Evolutionary conservation across 2,113 vertebrate species (phyloP), one percentile per base, ranked within the genome.

Genomic region (Myotis yumanensis): DNA sequence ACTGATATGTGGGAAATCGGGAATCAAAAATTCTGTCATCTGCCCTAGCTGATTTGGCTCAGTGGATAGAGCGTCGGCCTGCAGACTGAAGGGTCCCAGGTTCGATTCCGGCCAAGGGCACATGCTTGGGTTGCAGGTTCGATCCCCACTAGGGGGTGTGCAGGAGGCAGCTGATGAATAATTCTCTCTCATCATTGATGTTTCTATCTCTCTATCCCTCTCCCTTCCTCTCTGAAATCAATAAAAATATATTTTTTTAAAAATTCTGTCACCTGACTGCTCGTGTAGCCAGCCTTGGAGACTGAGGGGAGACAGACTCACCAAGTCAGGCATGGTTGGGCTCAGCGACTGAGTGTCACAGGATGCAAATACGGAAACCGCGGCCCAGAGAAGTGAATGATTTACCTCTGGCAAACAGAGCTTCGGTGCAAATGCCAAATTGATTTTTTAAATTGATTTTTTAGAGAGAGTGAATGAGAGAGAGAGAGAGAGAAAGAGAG

Each of bases 331-430:
- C 16, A 0, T 16, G 7, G 11, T 9, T 40, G 22, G 59, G 6
- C 37, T 54, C 32, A 4, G 23, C 1, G 20, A 0, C 25, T 15
- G 23, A 12, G 2, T 3, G 0, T 46, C 14, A 6, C 14, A 11
- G 7, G 32, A 25, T 11, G 2, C 14, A 68, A 25, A 69, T 14
- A 43, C 35, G 43, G 28, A 37, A 28, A 17, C 52, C 3, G 25
- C 64, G 79, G 11, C 20, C 30, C 23, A 7, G 37, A 25, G 28
- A 11, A 9, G 2, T 2, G 4, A 51, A 32, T 0, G 2, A 64
- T 52, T 40, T 5, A 2, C 12, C 16, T 51, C 20, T 11, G 17
- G 3, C 0, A 8, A 66, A n/a, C 43, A 37, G 69, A 40, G 1
- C 4, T 73, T 15, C 5, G 6, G 69, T 0, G 18, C 52, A 35